A percentile compares a stretch with the other conserved stretches of the same genome.
Evolutionary conservation across 1,140 invertebrate genomes (phyloP).

Genomic region (Agrilus planipennis): DNA sequence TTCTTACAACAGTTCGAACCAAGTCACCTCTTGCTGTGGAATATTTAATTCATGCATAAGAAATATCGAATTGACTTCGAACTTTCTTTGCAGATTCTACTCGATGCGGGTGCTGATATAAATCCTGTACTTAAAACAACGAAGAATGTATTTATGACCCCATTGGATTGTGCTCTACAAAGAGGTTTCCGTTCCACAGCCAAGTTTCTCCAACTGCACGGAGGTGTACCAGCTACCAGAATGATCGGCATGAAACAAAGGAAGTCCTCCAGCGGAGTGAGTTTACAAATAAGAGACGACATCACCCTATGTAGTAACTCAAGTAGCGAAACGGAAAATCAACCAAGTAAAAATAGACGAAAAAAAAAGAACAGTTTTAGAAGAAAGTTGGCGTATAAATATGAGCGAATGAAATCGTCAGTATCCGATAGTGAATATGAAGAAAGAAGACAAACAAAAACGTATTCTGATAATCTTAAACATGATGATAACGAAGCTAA

Average conservation of each 20-base stretch:
- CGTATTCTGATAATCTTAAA: not conserved
- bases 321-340: slow-evolving; percentile 24
- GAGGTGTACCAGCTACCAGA: slow-evolving; percentile 66
- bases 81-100: slow-evolving; percentile 49
- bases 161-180: slow-evolving; percentile 79
- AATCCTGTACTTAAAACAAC: slow-evolving; percentile 73
- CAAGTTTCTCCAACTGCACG: slow-evolving; percentile 85
- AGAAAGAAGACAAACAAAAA: not conserved
- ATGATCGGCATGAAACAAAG: slow-evolving; percentile 27
- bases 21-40: too few species aligned
- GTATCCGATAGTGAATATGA: slow-evolving; percentile 15
- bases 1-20: too few species aligned
- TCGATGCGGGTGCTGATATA: slow-evolving; percentile 69
- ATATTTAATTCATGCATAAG: too few species aligned
- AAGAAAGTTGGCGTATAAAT: slow-evolving; percentile 19
- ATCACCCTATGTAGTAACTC: slow-evolving; percentile 24
- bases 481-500: not conserved
- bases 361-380: slow-evolving; percentile 13
- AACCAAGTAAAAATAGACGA: slow-evolving; percentile 14
- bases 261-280: slow-evolving; percentile 12
- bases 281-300: slow-evolving; percentile 26
- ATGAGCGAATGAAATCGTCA: slow-evolving; percentile 17
- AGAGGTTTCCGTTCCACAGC: slow-evolving; percentile 78
- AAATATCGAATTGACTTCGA: too few species aligned
- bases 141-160: slow-evolving; percentile 73